These are phyloP conservation scores for Channallabes apus DNA, from an alignment of 2,797 vertebrate genomes.

Conservation along the genomic window DNA sequence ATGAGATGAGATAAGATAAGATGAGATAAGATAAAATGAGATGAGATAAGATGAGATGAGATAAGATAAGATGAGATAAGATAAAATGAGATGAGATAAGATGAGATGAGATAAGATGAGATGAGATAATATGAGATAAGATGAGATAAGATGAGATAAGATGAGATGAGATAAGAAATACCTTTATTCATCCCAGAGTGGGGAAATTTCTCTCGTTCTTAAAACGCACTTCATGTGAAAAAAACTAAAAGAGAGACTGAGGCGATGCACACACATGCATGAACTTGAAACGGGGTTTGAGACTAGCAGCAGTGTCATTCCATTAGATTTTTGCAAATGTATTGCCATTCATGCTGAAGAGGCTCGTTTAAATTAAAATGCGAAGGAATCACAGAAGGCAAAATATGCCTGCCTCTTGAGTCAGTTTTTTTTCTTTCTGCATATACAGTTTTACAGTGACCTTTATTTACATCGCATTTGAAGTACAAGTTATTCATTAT, in stretches of 20 bases:
- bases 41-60: too few relatives aligned
- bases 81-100: too few relatives aligned
- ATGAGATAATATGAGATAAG: too few relatives aligned
- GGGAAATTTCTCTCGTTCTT: too few relatives aligned
- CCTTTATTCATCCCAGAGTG: too few relatives aligned
- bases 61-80: too few relatives aligned
- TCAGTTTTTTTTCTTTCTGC: too few relatives aligned
- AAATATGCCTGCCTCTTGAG: neutral
- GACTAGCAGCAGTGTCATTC: neutral
- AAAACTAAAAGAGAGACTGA: neutral
- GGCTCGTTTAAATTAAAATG: neutral
- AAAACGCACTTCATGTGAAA: neutral
- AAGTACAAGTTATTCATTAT: neutral
- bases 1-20: too few relatives aligned
- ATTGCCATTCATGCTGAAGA: neutral
- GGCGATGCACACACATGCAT: neutral
- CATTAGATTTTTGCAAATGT: neutral
- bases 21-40: too few relatives aligned
- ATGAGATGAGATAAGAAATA: too few relatives aligned
- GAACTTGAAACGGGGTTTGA: neutral
- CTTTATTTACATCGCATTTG: neutral
- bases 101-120: too few relatives aligned
- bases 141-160: too few relatives aligned
- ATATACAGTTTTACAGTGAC: neutral
- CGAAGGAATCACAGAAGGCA: neutral